Evolutionary conservation across 2,888 invertebrate genomes (phyloP).

Genomic region (Platerodrilus igneus): DNA sequence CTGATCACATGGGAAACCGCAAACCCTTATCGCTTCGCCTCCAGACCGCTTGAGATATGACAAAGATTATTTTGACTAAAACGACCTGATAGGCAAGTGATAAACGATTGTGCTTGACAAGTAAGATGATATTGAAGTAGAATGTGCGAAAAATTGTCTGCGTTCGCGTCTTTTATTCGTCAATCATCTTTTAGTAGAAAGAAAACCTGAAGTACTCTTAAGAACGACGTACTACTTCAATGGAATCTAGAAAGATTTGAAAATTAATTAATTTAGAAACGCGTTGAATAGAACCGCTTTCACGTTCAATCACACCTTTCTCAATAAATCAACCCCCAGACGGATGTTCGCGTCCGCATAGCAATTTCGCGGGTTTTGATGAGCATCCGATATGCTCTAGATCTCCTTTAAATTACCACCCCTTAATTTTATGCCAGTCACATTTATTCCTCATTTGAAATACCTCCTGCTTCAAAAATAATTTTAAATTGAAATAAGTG

Average conservation of each 20-base stretch:
- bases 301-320: conserved; percentile 23
- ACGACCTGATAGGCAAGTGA: conserved; percentile 29
- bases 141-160: no score
- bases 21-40: conserved; percentile 26
- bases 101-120: conserved; percentile 25
- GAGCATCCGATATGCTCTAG: conserved; percentile 45
- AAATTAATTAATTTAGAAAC: conserved; percentile 21
- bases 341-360: conserved; percentile 40
- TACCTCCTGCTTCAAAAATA: conserved; percentile 15
- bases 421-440: conserved; percentile 37
- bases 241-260: conserved; percentile 13
- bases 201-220: background rate
- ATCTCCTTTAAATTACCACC: conserved; percentile 44
- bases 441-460: conserved; percentile 31
- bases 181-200: no score
- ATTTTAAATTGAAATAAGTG: conserved; percentile 15
- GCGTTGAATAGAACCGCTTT: conserved; percentile 18
- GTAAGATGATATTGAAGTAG: no score
- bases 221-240: background rate
- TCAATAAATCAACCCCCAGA: conserved; percentile 39
- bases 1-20: conserved; percentile 21
- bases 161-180: no score
- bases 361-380: conserved; percentile 45
- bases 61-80: conserved; percentile 27
- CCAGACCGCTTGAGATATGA: conserved; percentile 28